Evolutionary conservation across 2,888 invertebrate genomes (phyloP).

Genomic region (Rugalucina vietnamica): DNA sequence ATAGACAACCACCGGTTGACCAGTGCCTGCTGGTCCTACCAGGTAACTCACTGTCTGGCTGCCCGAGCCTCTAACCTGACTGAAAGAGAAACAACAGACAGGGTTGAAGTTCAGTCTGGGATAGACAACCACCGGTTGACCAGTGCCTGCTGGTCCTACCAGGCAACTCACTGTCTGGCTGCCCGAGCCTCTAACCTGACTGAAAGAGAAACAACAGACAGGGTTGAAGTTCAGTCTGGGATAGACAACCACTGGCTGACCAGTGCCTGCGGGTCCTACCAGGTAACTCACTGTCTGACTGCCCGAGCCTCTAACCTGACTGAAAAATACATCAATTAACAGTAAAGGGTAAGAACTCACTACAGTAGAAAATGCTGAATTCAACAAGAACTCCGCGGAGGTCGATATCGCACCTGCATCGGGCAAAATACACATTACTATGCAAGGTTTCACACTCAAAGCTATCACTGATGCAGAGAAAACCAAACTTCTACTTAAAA

Average conservation of each 20-base stretch:
- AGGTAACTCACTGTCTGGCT: conserved; percentile 78
- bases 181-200: conserved; percentile 29
- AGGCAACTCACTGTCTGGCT: conserved; percentile 78
- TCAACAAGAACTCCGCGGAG: too few species aligned
- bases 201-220: conserved; percentile 91
- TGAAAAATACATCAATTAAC: conserved; percentile 48
- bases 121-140: conserved; percentile 91
- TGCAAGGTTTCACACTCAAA: too few species aligned
- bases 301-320: conserved; percentile 29
- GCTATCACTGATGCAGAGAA: too few species aligned
- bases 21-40: conserved; percentile 86
- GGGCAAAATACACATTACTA: too few species aligned
- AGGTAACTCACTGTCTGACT: conserved; percentile 78
- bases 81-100: conserved; percentile 91
- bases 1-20: conserved; percentile 91
- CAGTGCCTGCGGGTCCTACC: conserved; percentile 86
- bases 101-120: conserved; percentile 92
- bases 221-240: conserved; percentile 92
- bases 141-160: conserved; percentile 86
- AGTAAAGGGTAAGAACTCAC: too few species aligned
- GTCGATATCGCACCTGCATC: too few species aligned
- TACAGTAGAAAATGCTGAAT: too few species aligned
- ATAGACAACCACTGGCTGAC: conserved; percentile 91
- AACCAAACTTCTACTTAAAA: too few species aligned
- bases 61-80: conserved; percentile 29